phyloP scores from a whole-genome alignment of 2,113 vertebrate species.

The Ancistrus triradiatus region DNA sequence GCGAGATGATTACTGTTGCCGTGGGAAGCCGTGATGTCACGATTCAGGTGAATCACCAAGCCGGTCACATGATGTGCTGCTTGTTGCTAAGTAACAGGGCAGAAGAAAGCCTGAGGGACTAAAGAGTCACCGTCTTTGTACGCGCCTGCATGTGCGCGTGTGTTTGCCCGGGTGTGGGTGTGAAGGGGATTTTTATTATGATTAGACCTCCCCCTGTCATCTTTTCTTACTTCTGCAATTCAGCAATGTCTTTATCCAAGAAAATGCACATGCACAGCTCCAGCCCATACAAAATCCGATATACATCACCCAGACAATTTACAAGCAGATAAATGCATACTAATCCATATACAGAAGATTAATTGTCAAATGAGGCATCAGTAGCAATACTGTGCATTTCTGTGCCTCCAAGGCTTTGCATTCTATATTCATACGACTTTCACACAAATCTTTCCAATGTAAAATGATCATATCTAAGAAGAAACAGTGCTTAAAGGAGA shows the following conservation, averaged over 20 bases:
- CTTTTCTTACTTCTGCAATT: conserved; percentile 54
- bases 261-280: not conserved
- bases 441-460: too few relatives aligned
- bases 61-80: conserved; percentile 62
- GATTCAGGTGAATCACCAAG: conserved; percentile 78
- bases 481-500: too few relatives aligned
- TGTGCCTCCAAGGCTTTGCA: not conserved
- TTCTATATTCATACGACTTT: not conserved
- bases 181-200: conserved; percentile 46
- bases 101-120: conserved; percentile 65
- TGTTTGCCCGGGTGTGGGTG: conserved; percentile 28
- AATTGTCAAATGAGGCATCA: not conserved
- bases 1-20: conserved; percentile 52
- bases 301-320: not conserved
- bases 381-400: not conserved
- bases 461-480: too few relatives aligned
- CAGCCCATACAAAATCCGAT: not conserved
- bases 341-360: too few relatives aligned
- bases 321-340: too few relatives aligned
- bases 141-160: conserved; percentile 19
- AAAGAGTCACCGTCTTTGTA: conserved; percentile 49
- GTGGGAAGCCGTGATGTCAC: conserved; percentile 63
- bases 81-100: conserved; percentile 73
- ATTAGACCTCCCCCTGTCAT: conserved; percentile 62
- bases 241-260: conserved; percentile 19